Percentiles rank a stretch among this genome's conserved stretches.
Evolutionary conservation across 1,140 invertebrate genomes (phyloP).

Genomic region (Tribolium castaneum): DNA sequence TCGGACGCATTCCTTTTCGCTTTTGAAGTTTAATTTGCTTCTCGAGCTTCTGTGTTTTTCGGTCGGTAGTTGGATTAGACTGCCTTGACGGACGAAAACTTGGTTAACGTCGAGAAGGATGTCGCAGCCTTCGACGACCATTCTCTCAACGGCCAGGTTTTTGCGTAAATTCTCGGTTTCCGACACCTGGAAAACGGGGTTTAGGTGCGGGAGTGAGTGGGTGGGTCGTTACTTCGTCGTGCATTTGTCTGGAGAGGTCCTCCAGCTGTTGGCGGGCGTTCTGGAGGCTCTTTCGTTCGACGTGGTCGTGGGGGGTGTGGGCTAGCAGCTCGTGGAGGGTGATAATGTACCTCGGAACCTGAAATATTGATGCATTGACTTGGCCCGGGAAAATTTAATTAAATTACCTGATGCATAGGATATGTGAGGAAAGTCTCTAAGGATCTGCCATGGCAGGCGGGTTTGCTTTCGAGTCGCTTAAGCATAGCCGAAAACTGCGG

Average conservation of each 20-base stretch:
- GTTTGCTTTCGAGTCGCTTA: slow-evolving; percentile 83
- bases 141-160: slow-evolving; percentile 92
- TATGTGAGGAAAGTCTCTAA: slow-evolving; percentile 93
- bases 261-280: slow-evolving; percentile 90
- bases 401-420: slow-evolving; percentile 92
- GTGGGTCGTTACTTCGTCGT: slow-evolving; percentile 79
- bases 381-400: not conserved
- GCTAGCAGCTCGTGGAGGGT: slow-evolving; percentile 91
- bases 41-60: slow-evolving; percentile 73
- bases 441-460: slow-evolving; percentile 84
- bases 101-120: slow-evolving; percentile 95
- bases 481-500: slow-evolving; percentile 85
- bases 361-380: slow-evolving; percentile 50
- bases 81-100: slow-evolving; percentile 87
- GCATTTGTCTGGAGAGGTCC: slow-evolving; percentile 84
- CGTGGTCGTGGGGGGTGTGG: slow-evolving; percentile 94
- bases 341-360: slow-evolving; percentile 94
- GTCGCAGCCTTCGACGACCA: slow-evolving; percentile 96
- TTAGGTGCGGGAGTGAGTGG: not conserved
- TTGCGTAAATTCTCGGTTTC: slow-evolving; percentile 95
- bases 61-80: slow-evolving; percentile 75
- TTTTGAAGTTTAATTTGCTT: slow-evolving; percentile 73
- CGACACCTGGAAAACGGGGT: slow-evolving; percentile 75
- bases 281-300: slow-evolving; percentile 90
- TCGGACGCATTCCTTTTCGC: slow-evolving; percentile 78